phyloP scores from a whole-genome alignment of 2,888 invertebrate genomes.

The Tanytarsus gracilentus region DNA sequence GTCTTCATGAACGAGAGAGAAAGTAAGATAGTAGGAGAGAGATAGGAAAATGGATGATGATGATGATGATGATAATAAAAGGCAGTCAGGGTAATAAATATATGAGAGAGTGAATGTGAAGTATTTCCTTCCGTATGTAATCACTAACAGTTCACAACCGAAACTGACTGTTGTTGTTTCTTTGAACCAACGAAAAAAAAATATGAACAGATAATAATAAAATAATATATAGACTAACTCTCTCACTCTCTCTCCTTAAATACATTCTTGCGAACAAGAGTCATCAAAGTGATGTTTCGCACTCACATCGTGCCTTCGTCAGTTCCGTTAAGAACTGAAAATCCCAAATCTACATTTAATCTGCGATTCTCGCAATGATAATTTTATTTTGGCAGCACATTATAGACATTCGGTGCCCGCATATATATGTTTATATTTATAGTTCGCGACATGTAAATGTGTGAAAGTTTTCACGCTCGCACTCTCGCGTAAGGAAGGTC shows the following conservation, averaged over 20 bases:
- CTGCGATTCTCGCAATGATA: too few species aligned
- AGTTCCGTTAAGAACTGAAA: background rate
- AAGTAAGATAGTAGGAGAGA: too few species aligned
- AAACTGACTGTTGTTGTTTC: slow-evolving; percentile 12
- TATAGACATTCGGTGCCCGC: background rate
- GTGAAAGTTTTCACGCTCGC: too few species aligned
- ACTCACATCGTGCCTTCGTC: background rate
- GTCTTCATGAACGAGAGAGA: too few species aligned
- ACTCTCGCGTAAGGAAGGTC: too few species aligned
- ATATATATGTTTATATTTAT: too few species aligned
- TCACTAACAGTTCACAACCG: slow-evolving; percentile 21
- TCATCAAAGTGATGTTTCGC: background rate
- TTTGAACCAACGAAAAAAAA: background rate
- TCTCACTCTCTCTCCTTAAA: background rate
- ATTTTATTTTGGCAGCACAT: background rate
- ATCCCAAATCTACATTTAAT: too few species aligned
- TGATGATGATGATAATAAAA: too few species aligned
- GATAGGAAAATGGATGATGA: too few species aligned
- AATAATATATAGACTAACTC: background rate
- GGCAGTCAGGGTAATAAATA: too few species aligned
- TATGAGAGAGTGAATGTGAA: too few species aligned
- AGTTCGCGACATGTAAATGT: too few species aligned
- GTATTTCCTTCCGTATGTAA: background rate
- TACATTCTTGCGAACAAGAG: slow-evolving; percentile 6
- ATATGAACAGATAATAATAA: slow-evolving; percentile 3